phyloP scores from a whole-genome alignment of 1,140 invertebrate genomes.

The Drosophila auraria region DNA sequence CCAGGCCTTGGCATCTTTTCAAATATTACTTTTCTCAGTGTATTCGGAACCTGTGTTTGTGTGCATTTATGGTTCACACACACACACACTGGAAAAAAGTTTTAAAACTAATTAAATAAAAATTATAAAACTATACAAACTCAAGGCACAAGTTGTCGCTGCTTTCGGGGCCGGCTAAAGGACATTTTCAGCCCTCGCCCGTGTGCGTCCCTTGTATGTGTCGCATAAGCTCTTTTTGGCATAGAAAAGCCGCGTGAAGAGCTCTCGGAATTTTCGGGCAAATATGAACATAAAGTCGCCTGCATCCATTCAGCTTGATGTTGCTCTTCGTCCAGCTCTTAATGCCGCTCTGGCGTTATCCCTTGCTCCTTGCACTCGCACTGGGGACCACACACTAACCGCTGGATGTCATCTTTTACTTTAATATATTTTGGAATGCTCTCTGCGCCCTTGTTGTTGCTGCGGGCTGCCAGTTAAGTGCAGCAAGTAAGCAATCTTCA shows the following conservation, averaged over 20 bases:
- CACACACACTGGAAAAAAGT: constrained; percentile 68
- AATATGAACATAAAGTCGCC: constrained; percentile 72
- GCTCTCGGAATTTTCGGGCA: constrained; percentile 69
- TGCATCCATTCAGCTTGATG: constrained; percentile 62
- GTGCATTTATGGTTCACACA: constrained; percentile 52
- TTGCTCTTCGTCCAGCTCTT: constrained; percentile 56
- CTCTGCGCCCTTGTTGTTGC: constrained; percentile 28
- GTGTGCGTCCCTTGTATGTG: constrained; percentile 21
- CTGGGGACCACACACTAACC: constrained; percentile 37
- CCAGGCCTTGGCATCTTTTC: not conserved
- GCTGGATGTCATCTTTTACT: constrained; percentile 67
- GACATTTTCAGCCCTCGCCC: constrained; percentile 51
- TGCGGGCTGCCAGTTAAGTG: constrained; percentile 37
- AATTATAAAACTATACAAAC: constrained; percentile 82
- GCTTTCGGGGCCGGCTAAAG: constrained; percentile 51
- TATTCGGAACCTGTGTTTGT: constrained; percentile 25
- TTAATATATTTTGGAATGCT: constrained; percentile 60
- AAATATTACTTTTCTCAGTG: not conserved
- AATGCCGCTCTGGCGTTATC: constrained; percentile 22
- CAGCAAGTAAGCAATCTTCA: constrained; percentile 73
- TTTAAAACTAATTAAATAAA: constrained; percentile 84
- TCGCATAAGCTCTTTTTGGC: constrained; percentile 55
- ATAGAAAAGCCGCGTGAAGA: constrained; percentile 63
- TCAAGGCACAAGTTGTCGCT: constrained; percentile 68
- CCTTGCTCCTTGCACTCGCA: not conserved